Percentiles rank a stretch among this genome's conserved stretches.
Evolutionary conservation across 2,113 vertebrate species (phyloP).

Genomic region (Plecotus auritus): DNA sequence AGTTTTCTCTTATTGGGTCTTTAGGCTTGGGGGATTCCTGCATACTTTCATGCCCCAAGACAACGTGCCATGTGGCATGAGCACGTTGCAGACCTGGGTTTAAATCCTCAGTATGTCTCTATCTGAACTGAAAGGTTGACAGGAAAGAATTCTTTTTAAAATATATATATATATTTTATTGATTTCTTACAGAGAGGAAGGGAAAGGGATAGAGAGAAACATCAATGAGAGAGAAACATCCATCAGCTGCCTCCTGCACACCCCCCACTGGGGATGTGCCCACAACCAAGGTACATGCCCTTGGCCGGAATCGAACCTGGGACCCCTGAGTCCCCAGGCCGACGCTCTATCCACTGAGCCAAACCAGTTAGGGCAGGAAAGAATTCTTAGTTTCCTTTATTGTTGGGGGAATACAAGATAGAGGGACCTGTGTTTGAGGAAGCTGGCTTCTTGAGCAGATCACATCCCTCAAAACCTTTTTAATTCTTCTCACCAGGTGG

Average conservation of each 20-base stretch:
- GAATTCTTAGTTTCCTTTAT: neutral
- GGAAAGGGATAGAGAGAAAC: no score
- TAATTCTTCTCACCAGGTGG: slow-evolving; percentile 79
- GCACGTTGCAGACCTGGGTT: neutral
- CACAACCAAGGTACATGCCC: no score
- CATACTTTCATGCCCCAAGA: neutral
- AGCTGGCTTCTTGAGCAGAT: neutral
- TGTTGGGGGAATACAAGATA: neutral
- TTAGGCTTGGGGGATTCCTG: neutral
- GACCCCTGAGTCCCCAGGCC: no score
- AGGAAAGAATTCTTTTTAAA: no score
- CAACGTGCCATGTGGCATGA: neutral
- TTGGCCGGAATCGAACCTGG: no score
- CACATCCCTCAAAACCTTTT: neutral
- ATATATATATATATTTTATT: no score
- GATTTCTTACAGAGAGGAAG: no score
- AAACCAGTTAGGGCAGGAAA: no score
- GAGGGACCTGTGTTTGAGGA: neutral
- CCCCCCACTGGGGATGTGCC: no score
- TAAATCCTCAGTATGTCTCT: neutral
- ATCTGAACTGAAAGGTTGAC: neutral
- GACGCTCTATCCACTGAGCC: no score
- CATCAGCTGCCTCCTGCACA: no score
- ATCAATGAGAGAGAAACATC: no score
- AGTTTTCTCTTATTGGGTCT: neutral